Percentiles rank a stretch among this genome's conserved stretches.
These are phyloP conservation scores for Naja naja DNA, from an alignment of 2,113 vertebrate species.

Conservation along the genomic window DNA sequence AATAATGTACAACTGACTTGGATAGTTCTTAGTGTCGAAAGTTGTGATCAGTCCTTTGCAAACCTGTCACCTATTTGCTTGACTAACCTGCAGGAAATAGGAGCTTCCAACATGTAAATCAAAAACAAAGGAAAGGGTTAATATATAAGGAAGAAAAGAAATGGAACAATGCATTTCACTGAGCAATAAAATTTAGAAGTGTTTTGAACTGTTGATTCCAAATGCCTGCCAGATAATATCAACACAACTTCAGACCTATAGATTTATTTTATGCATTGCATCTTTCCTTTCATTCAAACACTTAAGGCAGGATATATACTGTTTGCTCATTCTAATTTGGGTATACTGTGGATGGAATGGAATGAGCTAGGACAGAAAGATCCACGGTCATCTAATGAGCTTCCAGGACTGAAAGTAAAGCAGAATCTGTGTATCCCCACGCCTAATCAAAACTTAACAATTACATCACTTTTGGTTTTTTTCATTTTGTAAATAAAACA, in stretches of 20 bases:
- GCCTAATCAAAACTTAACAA: neutral
- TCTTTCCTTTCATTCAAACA: neutral
- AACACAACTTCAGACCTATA: neutral
- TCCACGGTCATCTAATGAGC: neutral
- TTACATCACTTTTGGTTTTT: neutral
- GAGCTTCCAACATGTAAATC: constrained; percentile 32
- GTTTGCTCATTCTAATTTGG: neutral
- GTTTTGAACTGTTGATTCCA: neutral
- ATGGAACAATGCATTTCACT: constrained; percentile 9
- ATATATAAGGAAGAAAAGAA: constrained; percentile 31
- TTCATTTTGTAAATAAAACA: neutral
- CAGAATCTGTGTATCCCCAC: neutral
- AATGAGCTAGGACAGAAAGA: neutral
- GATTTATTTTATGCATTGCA: neutral
- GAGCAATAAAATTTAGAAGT: constrained; percentile 45
- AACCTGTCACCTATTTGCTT: constrained; percentile 35
- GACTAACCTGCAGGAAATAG: constrained; percentile 51
- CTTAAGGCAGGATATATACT: neutral
- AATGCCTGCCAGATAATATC: neutral
- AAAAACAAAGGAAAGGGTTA: neutral
- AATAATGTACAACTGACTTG: constrained; percentile 40
- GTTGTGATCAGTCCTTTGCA: constrained; percentile 31
- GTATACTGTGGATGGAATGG: neutral
- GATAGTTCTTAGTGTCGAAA: constrained; percentile 49
- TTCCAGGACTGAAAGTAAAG: neutral